phyloP scores from a whole-genome alignment of 2,797 vertebrate genomes.

The Coranthus polyacanthus region DNA sequence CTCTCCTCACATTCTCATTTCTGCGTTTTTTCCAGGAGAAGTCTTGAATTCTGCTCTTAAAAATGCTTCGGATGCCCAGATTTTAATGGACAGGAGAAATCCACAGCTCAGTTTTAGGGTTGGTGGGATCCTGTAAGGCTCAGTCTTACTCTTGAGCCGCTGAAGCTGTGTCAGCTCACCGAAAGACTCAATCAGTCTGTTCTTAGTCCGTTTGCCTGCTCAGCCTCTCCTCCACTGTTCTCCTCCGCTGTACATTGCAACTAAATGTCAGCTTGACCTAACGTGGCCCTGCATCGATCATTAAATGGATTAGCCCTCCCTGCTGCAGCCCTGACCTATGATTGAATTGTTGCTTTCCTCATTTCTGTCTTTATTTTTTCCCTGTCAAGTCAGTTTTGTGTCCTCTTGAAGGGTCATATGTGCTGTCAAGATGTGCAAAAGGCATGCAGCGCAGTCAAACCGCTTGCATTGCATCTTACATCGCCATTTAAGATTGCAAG shows the following conservation, averaged over 20 bases:
- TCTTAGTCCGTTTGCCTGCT: conserved; percentile 22
- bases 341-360: conserved; percentile 54
- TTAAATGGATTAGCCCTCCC: conserved; percentile 56
- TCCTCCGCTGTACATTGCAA: conserved; percentile 23
- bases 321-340: conserved; percentile 43
- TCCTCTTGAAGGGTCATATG: background rate
- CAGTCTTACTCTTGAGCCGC: too few relatives aligned
- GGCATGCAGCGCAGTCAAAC: conserved; percentile 27
- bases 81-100: conserved; percentile 60
- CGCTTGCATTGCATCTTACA: conserved; percentile 26
- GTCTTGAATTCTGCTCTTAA: conserved; percentile 55
- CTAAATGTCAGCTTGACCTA: conserved; percentile 74
- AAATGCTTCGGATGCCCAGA: conserved; percentile 43
- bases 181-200: conserved; percentile 71
- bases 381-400: conserved; percentile 14
- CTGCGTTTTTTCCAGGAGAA: conserved; percentile 46
- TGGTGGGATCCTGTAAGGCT: conserved; percentile 17
- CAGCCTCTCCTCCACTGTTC: conserved; percentile 2
- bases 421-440: conserved; percentile 25
- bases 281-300: conserved; percentile 53
- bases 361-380: conserved; percentile 15
- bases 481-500: conserved; percentile 41
- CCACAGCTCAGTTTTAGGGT: conserved; percentile 22
- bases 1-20: conserved; percentile 45
- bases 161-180: conserved; percentile 54